These are phyloP conservation scores for Spisula subtruncata DNA, from an alignment of 2,888 invertebrate genomes.

Conservation along the genomic window DNA sequence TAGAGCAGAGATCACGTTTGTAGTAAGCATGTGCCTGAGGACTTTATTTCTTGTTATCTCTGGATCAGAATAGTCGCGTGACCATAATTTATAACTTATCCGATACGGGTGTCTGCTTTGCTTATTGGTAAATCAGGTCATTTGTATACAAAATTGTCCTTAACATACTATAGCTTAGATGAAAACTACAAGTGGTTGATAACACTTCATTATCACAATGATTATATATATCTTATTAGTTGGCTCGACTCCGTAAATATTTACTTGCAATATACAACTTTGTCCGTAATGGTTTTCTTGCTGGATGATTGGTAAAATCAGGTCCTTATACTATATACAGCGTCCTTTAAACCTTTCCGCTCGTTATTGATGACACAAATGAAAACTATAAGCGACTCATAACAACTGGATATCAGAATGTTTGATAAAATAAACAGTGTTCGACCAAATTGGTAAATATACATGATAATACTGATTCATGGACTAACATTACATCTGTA, in stretches of 20 bases:
- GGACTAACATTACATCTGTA: too few species aligned
- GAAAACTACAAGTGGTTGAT: not conserved
- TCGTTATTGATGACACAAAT: not conserved
- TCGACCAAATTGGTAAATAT: too few species aligned
- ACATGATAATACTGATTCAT: too few species aligned
- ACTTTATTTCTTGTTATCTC: not conserved
- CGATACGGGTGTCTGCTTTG: not conserved
- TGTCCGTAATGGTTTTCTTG: too few species aligned
- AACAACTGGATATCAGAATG: too few species aligned
- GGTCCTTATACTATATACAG: too few species aligned
- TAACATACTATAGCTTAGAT: not conserved
- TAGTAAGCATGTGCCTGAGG: not conserved
- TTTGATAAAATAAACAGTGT: too few species aligned
- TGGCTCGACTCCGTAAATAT: too few species aligned
- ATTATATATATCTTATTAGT: too few species aligned
- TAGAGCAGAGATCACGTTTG: not conserved
- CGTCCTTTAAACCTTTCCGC: not conserved
- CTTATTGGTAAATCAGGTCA: not conserved
- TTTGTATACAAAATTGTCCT: not conserved
- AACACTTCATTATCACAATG: not conserved
- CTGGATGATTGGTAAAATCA: not conserved
- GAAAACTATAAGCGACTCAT: too few species aligned
- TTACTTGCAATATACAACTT: too few species aligned
- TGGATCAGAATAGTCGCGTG: not conserved
- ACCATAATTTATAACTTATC: too few species aligned